These are phyloP conservation scores for Camelus dromedarius DNA, from an alignment of 2,113 vertebrate species.

Conservation along the genomic window DNA sequence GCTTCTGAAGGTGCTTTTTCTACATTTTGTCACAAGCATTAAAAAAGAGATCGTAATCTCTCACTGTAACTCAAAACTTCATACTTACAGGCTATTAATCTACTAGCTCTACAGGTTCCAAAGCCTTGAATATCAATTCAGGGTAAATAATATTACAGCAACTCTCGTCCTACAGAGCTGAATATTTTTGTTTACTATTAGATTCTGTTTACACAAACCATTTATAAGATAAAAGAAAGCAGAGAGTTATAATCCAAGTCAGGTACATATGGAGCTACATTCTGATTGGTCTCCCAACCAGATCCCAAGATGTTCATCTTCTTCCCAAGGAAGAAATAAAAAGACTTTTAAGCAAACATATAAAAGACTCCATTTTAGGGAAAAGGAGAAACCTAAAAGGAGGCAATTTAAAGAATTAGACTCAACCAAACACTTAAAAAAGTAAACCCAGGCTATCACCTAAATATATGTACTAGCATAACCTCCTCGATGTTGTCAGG, in stretches of 20 bases:
- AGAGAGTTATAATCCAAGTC: conserved; percentile 37
- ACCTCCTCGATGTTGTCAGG: background rate
- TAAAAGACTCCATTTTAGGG: background rate
- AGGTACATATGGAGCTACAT: background rate
- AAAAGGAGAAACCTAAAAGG: background rate
- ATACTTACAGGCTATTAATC: conserved; percentile 31
- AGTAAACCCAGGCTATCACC: background rate
- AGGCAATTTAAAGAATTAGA: conserved; percentile 29
- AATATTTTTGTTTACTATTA: conserved; percentile 28
- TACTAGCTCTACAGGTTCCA: background rate
- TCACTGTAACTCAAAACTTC: conserved; percentile 60
- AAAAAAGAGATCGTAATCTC: conserved; percentile 31
- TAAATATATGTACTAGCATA: background rate
- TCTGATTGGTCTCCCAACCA: conserved; percentile 12
- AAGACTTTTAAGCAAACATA: conserved; percentile 18
- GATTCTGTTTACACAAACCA: conserved; percentile 22
- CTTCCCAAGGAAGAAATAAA: background rate
- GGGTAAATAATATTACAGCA: conserved; percentile 20
- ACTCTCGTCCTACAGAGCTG: background rate
- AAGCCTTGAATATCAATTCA: conserved; percentile 13
- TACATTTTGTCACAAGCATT: conserved; percentile 17
- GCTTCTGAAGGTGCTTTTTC: conserved; percentile 49
- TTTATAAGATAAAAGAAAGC: background rate
- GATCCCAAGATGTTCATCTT: background rate
- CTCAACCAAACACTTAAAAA: conserved; percentile 26